A percentile compares a stretch with the other conserved stretches of the same genome.
phyloP scores from a whole-genome alignment of 1,140 invertebrate species.

The Phymastichus coffea region DNA sequence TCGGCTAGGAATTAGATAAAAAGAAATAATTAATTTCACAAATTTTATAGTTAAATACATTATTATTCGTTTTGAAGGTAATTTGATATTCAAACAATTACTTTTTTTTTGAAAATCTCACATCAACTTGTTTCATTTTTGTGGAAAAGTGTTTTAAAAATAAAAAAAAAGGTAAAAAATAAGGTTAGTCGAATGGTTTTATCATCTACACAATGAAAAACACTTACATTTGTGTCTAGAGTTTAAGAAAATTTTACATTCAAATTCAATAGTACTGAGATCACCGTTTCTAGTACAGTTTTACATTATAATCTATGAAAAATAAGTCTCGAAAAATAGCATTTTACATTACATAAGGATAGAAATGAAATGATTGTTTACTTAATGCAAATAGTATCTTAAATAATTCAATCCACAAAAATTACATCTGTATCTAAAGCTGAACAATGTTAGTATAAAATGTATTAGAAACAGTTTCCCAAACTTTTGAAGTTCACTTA shows the following conservation, averaged over 20 bases:
- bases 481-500: constrained; percentile 5
- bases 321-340: background rate
- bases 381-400: constrained; percentile 1
- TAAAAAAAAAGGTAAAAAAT: background rate
- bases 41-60: too few relatives aligned
- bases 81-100: constrained; percentile 22
- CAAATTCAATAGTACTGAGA: background rate
- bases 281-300: background rate
- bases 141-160: constrained; percentile 7
- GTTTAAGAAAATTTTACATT: constrained; percentile 6
- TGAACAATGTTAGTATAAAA: constrained; percentile 5
- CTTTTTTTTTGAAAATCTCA: constrained; percentile 15
- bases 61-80: constrained; percentile 1
- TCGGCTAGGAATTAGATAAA: too few relatives aligned
- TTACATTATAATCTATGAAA: background rate
- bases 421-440: background rate
- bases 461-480: constrained; percentile 16
- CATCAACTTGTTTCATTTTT: background rate
- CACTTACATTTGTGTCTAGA: background rate
- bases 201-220: background rate
- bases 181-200: background rate
- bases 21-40: too few relatives aligned
- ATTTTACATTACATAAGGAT: background rate
- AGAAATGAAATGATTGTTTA: constrained; percentile 1
- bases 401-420: constrained; percentile 8